Base-by-base conservation (phyloP, 2,113 vertebrate genomes). In the Phrynocephalus versicolor region DNA sequence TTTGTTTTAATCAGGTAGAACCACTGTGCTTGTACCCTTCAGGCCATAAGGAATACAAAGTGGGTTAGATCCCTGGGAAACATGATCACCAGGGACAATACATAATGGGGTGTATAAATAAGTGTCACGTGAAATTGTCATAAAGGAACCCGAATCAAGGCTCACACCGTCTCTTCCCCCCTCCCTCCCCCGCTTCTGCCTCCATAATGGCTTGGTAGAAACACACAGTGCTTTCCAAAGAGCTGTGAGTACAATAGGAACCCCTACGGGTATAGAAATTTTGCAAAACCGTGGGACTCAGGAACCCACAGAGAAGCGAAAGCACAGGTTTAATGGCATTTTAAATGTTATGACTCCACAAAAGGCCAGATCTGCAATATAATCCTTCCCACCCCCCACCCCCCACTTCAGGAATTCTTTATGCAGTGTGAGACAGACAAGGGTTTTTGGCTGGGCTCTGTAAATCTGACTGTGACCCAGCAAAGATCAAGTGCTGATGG, bases 271-370 rank as follows among this genome's bases (percentile, higher is more conserved):
- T 88, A 94, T 81, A 82, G 91, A 96, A 94, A 96, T 96, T 94
- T 87, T 87, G 92, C 41, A 88, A 45, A 96, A 85, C 95, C 91
- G 92, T 94, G 92, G 94, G 93, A 90, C 89, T 78, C 67, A 83
- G 92, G 85, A 95, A 85, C 91, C 89, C 91, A 94, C 90, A 91
- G 95, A 87, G 94, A 88, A 91, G 79, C n/a, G 87, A 93, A 94
- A 93, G 90, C 92, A 93, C 88, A 96, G 79, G 85, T 94, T 95
- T 94, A 94, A 95, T 94, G 89, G 85, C 90, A 91, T 96, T 96
- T 96, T 94, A 94, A 96, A 96, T 94, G 95, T 94, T 96, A 93
- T 92, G 93, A 93, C 93, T 96, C 78, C 81, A 90, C 5, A 90
- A 89, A 94, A 94, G 70, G 74, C 60, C 83, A 91, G 93, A 94